Evolutionary conservation across 1,140 invertebrate genomes (phyloP).

Genomic region (Hormaphis cornu): DNA sequence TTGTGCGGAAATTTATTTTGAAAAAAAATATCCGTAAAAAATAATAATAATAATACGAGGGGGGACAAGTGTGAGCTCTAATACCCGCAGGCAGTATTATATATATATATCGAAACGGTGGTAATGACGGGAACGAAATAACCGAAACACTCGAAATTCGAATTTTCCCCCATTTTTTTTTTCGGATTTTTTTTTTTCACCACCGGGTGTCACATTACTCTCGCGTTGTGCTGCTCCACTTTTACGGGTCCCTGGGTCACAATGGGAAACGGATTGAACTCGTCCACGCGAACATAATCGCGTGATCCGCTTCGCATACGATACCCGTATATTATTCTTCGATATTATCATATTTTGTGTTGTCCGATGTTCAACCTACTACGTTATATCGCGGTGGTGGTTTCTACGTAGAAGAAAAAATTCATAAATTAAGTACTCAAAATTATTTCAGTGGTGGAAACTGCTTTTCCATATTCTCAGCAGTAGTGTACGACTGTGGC

Average conservation of each 20-base stretch:
- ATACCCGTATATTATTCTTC: neutral
- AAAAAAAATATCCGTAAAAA: neutral
- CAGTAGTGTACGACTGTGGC: neutral
- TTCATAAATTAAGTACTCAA: neutral
- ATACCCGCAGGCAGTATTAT: too few relatives aligned
- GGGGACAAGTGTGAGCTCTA: slow-evolving; percentile 18
- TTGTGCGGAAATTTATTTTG: neutral
- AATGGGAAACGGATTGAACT: slow-evolving; percentile 31
- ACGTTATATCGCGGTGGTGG: neutral
- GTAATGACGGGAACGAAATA: slow-evolving; percentile 32
- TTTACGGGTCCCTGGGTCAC: slow-evolving; percentile 29
- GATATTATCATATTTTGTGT: neutral
- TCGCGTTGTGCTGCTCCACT: slow-evolving; percentile 21
- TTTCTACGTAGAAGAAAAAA: too few relatives aligned
- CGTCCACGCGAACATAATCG: slow-evolving; percentile 21
- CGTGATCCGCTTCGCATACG: neutral
- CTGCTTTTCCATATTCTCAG: neutral
- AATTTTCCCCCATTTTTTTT: slow-evolving; percentile 6
- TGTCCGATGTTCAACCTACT: too few relatives aligned
- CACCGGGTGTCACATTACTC: slow-evolving; percentile 17
- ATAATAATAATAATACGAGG: neutral
- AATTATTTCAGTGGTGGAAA: neutral
- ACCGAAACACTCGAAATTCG: slow-evolving; percentile 27
- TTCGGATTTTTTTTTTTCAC: neutral
- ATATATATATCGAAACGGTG: too few relatives aligned